Evolutionary conservation across 2,888 invertebrate species (phyloP).

Genomic region (Morpho helenor): DNA sequence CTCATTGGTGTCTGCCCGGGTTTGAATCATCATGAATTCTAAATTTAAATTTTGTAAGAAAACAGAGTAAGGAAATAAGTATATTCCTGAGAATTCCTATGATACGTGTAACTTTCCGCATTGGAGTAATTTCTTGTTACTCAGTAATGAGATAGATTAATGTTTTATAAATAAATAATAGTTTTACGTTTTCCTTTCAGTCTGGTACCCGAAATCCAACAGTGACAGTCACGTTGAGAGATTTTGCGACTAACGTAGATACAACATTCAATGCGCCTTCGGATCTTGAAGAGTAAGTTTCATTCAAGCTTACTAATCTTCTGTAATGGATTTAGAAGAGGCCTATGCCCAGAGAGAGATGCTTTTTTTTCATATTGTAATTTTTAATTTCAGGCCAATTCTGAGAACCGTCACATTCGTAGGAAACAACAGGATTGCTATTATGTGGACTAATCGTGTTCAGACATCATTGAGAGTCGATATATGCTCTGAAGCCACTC

Average conservation of each 20-base stretch:
- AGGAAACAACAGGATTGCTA: conserved; percentile 82
- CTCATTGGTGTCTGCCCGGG: too few species aligned
- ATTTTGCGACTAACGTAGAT: conserved; percentile 34
- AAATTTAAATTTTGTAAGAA: background rate
- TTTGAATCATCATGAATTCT: too few species aligned
- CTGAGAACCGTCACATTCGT: conserved; percentile 88
- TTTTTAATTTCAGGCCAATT: conserved; percentile 69
- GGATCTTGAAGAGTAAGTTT: conserved; percentile 54
- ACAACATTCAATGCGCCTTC: conserved; percentile 44
- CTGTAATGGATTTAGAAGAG: too few species aligned
- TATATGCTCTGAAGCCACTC: conserved; percentile 75
- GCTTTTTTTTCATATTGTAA: background rate
- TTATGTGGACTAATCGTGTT: conserved; percentile 94
- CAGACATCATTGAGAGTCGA: conserved; percentile 84
- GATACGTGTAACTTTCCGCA: too few species aligned
- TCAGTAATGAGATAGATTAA: too few species aligned
- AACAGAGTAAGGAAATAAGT: background rate
- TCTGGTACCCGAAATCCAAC: conserved; percentile 66
- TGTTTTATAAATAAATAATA: too few species aligned
- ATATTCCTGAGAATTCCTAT: background rate
- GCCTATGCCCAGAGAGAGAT: too few species aligned
- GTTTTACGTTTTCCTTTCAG: conserved; percentile 38
- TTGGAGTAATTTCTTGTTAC: too few species aligned
- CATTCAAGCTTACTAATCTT: background rate
- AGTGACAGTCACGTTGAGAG: conserved; percentile 57